Evolutionary conservation across 2,888 invertebrate species (phyloP).

Genomic region (Metalampra italica): DNA sequence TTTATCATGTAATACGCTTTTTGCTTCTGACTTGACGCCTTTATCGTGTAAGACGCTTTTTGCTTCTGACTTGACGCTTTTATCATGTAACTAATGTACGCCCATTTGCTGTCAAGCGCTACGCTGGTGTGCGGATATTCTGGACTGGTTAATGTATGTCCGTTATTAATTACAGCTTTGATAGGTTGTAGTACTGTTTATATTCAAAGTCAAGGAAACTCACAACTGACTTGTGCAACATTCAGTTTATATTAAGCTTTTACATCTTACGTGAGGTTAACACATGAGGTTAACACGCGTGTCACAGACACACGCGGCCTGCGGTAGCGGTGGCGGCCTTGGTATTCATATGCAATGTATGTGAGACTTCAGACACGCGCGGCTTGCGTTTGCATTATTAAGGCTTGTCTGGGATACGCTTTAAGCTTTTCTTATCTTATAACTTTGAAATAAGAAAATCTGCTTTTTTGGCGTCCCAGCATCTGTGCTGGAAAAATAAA

Average conservation of each 20-base stretch:
- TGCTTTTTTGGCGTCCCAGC: too few species aligned
- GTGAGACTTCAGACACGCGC: too few species aligned
- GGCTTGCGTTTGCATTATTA: too few species aligned
- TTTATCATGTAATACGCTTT: not conserved
- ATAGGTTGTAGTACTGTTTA: conserved; percentile 9
- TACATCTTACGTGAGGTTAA: not conserved
- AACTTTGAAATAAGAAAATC: too few species aligned
- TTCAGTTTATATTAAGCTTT: not conserved
- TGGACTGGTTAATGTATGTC: conserved; percentile 18
- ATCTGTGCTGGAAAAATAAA: too few species aligned
- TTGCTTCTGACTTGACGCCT: conserved; percentile 6
- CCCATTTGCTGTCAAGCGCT: conserved; percentile 57
- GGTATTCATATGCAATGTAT: too few species aligned
- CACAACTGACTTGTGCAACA: not conserved
- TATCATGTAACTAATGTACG: conserved; percentile 37
- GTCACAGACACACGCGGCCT: too few species aligned
- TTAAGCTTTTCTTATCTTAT: not conserved
- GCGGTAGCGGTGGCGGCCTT: too few species aligned
- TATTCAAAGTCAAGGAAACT: conserved; percentile 9
- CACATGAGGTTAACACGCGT: too few species aligned
- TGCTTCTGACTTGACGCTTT: conserved; percentile 7
- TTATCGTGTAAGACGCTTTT: not conserved
- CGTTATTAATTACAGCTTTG: conserved; percentile 16
- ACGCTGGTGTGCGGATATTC: conserved; percentile 31
- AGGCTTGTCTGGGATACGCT: too few species aligned